phyloP scores from a whole-genome alignment of 2,888 invertebrate genomes.

The Nezara viridula region DNA sequence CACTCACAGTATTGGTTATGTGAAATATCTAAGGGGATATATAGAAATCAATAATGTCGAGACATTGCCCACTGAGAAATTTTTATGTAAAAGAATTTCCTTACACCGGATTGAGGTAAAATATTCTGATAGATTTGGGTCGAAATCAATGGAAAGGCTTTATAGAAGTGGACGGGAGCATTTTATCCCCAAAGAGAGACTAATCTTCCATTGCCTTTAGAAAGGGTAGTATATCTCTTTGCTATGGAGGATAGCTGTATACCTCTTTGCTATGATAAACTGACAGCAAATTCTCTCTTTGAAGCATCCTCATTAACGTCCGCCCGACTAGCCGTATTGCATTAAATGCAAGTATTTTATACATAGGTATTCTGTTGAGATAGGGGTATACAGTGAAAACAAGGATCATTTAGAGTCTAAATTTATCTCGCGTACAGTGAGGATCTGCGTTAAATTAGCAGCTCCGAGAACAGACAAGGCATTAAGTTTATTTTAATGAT shows the following conservation, averaged over 20 bases:
- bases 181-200: slow-evolving; percentile 26
- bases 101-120: slow-evolving; percentile 20
- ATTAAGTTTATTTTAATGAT: too few species aligned
- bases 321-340: background rate
- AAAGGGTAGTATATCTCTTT: background rate
- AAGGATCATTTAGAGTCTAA: too few species aligned
- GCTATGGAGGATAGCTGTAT: background rate
- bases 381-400: too few species aligned
- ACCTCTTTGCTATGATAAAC: background rate
- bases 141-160: slow-evolving; percentile 12
- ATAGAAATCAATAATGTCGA: background rate
- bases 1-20: background rate
- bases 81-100: background rate
- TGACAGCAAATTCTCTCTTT: background rate
- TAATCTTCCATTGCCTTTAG: slow-evolving; percentile 29
- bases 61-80: background rate
- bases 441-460: too few species aligned
- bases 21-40: background rate
- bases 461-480: too few species aligned
- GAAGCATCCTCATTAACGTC: slow-evolving; percentile 3
- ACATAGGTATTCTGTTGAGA: background rate
- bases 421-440: too few species aligned
- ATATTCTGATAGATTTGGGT: slow-evolving; percentile 22
- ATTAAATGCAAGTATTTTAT: background rate
- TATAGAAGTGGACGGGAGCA: slow-evolving; percentile 1